Evolutionary conservation across 2,888 invertebrate genomes (phyloP).

Genomic region (Hedya salicella): DNA sequence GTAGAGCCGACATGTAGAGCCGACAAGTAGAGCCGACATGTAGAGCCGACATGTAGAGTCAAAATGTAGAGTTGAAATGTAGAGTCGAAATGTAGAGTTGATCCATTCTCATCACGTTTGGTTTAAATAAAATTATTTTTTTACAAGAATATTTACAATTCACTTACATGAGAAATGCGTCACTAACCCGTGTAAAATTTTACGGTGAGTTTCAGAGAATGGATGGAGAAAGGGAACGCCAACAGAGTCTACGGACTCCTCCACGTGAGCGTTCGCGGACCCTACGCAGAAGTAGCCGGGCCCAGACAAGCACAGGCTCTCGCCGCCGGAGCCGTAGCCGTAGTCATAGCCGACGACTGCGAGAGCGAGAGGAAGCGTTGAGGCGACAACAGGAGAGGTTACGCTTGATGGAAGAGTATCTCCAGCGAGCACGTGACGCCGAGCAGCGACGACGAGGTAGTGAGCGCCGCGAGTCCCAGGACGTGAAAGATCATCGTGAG

Average conservation of each 20-base stretch:
- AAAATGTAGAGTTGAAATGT: background rate
- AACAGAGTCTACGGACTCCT: background rate
- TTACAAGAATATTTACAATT: too few species aligned
- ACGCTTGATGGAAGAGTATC: background rate
- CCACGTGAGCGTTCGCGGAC: background rate
- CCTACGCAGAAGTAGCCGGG: background rate
- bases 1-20: background rate
- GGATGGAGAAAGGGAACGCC: background rate
- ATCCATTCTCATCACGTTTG: too few species aligned
- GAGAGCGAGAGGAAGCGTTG: conserved; percentile 1
- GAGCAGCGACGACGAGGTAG: conserved; percentile 3
- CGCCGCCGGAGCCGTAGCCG: conserved; percentile 1
- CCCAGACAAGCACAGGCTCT: background rate
- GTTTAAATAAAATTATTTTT: too few species aligned
- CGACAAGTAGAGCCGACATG: background rate
- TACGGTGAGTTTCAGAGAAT: background rate
- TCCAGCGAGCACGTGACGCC: conserved; percentile 2
- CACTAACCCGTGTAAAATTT: background rate
- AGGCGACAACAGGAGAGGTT: background rate
- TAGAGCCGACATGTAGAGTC: too few species aligned
- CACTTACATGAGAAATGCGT: too few species aligned
- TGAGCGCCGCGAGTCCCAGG: background rate
- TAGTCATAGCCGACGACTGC: background rate
- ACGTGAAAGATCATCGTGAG: background rate
- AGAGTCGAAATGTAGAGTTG: background rate